Evolutionary conservation across 2,888 invertebrate species (phyloP).

Genomic region (Dolomedes plantarius): DNA sequence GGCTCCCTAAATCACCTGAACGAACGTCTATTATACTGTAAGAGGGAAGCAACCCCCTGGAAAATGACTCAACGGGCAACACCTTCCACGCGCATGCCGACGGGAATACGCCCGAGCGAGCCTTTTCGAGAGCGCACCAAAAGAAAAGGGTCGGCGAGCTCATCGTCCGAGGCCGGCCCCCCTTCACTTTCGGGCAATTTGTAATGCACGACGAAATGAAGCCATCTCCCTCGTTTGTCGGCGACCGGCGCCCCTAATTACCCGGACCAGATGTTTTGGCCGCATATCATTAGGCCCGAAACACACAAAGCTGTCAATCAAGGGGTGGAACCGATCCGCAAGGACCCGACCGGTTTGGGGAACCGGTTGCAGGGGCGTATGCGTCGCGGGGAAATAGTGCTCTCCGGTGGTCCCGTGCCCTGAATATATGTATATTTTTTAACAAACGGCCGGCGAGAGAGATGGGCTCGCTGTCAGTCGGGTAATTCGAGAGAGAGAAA

Average conservation of each 20-base stretch:
- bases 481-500: too few species aligned
- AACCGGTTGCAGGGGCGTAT: constrained; percentile 4
- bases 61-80: too few species aligned
- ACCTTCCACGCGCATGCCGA: too few species aligned
- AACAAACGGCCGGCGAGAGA: too few species aligned
- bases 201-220: neutral
- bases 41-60: too few species aligned
- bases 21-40: too few species aligned
- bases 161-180: neutral
- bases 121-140: too few species aligned
- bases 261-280: neutral
- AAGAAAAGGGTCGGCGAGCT: too few species aligned
- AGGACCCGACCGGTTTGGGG: neutral
- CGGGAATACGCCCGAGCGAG: too few species aligned
- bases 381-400: neutral
- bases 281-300: constrained; percentile 9
- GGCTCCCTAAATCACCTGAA: too few species aligned
- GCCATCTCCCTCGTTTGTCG: neutral
- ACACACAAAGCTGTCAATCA: neutral
- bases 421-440: too few species aligned
- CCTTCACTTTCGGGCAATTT: neutral
- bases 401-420: neutral
- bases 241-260: neutral
- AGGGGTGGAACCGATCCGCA: neutral
- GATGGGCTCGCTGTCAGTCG: too few species aligned